A percentile compares a stretch with the other conserved stretches of the same genome.
Conservation (phyloP, 2,113 vertebrate species). For the Oxyura jamaicensis region DNA sequence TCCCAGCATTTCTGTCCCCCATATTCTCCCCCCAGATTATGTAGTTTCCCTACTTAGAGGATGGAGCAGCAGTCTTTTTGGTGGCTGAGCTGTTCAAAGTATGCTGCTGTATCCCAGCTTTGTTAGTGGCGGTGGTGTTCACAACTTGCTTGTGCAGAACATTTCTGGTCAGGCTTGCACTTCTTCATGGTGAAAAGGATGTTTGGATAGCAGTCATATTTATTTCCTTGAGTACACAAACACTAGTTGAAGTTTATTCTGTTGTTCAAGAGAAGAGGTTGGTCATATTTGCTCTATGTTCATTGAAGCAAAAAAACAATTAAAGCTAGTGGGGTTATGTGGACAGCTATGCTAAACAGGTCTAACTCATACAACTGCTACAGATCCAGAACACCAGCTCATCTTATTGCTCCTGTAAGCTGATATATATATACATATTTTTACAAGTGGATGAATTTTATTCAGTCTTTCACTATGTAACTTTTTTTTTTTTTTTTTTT, state of each 20-base stretch:
- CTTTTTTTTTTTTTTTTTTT: background rate
- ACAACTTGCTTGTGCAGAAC: background rate
- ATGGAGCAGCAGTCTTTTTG: background rate
- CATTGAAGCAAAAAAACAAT: background rate
- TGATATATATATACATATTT: background rate
- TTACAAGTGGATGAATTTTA: background rate
- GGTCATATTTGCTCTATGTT: background rate
- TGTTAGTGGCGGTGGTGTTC: background rate
- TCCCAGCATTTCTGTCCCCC: background rate
- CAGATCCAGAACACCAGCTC: background rate
- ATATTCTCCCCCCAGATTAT: background rate
- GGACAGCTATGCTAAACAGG: no score
- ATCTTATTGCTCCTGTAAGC: background rate
- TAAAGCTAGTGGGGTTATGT: no score
- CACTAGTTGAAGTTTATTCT: background rate
- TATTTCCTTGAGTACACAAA: background rate
- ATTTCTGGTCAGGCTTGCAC: background rate
- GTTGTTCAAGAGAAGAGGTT: background rate
- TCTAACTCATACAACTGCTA: no score
- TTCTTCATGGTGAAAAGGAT: background rate
- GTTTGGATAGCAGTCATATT: background rate
- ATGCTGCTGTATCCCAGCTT: background rate
- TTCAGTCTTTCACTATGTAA: background rate
- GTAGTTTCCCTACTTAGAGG: background rate
- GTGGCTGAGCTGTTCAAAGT: rapidly evolving